These are phyloP conservation scores for Philonicus albiceps DNA, from an alignment of 2,888 invertebrate genomes.

Conservation along the genomic window DNA sequence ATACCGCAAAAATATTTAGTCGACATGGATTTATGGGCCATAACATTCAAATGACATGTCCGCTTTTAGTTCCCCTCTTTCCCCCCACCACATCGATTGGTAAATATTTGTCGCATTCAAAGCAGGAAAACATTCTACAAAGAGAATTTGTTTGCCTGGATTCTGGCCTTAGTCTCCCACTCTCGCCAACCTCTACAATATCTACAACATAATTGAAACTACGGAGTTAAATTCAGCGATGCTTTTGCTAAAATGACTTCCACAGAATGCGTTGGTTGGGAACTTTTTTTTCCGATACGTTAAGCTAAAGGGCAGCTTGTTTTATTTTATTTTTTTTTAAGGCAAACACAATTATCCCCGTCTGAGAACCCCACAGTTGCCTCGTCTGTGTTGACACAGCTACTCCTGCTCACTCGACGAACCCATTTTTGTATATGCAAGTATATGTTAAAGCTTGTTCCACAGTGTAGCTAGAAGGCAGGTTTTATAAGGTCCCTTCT, in stretches of 20 bases:
- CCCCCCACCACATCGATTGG: not conserved
- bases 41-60: not conserved
- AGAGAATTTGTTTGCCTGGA: not conserved
- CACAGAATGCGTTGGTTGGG: not conserved
- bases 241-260: not conserved
- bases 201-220: not conserved
- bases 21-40: not conserved
- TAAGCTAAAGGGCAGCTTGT: constrained; percentile 8
- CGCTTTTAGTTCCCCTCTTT: not conserved
- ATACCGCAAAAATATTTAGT: not conserved
- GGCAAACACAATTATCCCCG: constrained; percentile 41
- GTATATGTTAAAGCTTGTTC: not conserved
- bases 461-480: not conserved
- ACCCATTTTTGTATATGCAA: not conserved
- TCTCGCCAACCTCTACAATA: not conserved
- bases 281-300: not conserved
- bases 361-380: constrained; percentile 30
- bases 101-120: not conserved
- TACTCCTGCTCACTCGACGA: not conserved
- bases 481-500: not conserved
- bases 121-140: not conserved
- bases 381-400: constrained; percentile 36
- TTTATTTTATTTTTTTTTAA: constrained; percentile 22
- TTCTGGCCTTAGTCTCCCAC: not conserved
- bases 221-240: not conserved